Conservation (phyloP, 2,113 vertebrate species). For the Capreolus pygargus region DNA sequence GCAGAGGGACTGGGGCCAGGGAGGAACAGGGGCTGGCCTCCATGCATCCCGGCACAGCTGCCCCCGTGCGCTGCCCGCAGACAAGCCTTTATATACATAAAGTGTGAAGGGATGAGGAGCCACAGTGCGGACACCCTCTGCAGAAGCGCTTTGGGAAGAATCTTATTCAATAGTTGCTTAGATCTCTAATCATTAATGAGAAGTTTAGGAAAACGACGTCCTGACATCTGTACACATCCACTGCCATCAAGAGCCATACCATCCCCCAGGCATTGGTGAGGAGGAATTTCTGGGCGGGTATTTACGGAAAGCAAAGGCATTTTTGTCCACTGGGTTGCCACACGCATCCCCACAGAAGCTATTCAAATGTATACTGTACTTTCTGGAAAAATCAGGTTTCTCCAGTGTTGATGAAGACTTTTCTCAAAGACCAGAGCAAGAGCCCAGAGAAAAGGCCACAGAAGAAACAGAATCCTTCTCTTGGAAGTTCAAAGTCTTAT, state of each 20-base stretch:
- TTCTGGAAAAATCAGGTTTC: neutral
- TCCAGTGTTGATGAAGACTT: conserved; percentile 7
- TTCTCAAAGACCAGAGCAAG: conserved; percentile 54
- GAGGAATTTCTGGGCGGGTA: neutral
- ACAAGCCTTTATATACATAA: neutral
- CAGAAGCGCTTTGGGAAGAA: neutral
- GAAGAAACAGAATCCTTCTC: conserved; percentile 36
- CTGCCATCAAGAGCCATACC: neutral
- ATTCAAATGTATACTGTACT: neutral
- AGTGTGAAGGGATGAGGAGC: neutral
- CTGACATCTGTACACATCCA: neutral
- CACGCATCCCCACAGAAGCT: neutral
- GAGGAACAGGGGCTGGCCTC: conserved; percentile 48
- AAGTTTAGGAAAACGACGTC: neutral
- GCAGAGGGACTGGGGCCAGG: conserved; percentile 27
- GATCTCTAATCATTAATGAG: neutral
- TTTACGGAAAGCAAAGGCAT: neutral
- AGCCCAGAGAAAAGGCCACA: conserved; percentile 35
- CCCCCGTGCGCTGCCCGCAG: neutral
- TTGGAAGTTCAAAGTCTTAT: conserved; percentile 57
- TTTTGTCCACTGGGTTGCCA: neutral
- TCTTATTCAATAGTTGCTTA: neutral
- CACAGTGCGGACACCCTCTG: neutral
- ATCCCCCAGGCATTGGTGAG: neutral
- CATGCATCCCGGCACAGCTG: neutral